Evolutionary conservation across 2,113 vertebrate genomes (phyloP).

Genomic region (Pseudolaguvia tuberculata): DNA sequence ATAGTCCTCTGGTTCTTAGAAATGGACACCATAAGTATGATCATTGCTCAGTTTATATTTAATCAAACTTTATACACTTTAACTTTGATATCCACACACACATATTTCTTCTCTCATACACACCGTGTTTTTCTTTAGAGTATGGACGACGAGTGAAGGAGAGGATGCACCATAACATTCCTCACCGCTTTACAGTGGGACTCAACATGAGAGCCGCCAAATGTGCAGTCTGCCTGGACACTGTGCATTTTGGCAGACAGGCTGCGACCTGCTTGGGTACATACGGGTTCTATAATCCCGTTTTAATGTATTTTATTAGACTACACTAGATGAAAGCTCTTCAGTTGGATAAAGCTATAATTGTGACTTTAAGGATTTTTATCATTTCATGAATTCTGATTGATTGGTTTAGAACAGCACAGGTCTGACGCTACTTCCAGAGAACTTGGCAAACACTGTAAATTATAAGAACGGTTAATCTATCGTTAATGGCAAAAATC

Average conservation of each 20-base stretch:
- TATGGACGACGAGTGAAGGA: slow-evolving; percentile 93
- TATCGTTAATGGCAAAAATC: neutral
- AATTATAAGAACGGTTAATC: neutral
- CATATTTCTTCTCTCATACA: slow-evolving; percentile 5
- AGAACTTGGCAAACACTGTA: neutral
- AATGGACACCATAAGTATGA: neutral
- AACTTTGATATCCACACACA: neutral
- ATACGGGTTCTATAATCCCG: no score
- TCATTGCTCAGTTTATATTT: neutral
- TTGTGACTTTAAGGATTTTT: neutral
- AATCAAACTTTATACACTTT: neutral
- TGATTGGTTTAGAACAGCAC: neutral
- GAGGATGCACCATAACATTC: slow-evolving; percentile 97
- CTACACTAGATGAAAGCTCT: neutral
- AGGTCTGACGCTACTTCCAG: neutral
- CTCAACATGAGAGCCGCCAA: slow-evolving; percentile 97
- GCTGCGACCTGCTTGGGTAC: slow-evolving; percentile 93
- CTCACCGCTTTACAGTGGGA: slow-evolving; percentile 93
- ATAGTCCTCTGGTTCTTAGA: no score
- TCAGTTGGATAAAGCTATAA: neutral
- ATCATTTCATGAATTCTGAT: neutral
- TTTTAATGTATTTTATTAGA: neutral
- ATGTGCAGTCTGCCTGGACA: slow-evolving; percentile 94
- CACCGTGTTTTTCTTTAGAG: slow-evolving; percentile 65
- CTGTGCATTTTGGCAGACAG: slow-evolving; percentile 96